phyloP scores from a whole-genome alignment of 2,113 vertebrate species.

The Microcebus griseorufus region DNA sequence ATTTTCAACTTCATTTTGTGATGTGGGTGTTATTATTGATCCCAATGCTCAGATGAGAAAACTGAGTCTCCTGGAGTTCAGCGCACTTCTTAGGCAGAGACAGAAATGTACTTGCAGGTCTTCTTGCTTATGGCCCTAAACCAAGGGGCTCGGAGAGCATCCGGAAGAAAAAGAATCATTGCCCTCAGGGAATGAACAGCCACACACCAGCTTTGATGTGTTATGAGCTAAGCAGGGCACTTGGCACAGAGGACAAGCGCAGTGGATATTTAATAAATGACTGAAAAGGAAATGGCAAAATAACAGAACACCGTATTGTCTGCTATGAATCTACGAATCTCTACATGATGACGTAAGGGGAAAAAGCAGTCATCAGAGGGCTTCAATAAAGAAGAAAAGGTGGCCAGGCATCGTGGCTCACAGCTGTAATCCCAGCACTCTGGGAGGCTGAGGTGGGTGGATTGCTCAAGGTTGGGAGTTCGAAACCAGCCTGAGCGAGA shows the following conservation, averaged over 20 bases:
- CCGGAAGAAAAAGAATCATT: background rate
- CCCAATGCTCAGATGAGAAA: no score
- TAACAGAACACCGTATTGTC: background rate
- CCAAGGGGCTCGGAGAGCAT: fast-evolving
- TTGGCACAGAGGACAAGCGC: background rate
- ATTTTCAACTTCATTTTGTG: background rate
- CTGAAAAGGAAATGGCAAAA: background rate
- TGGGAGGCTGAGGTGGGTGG: no score
- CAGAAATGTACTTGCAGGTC: background rate
- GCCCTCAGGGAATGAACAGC: background rate
- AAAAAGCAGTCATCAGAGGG: background rate
- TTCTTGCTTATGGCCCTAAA: fast-evolving
- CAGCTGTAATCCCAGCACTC: no score
- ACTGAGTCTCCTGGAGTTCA: background rate
- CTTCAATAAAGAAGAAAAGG: background rate
- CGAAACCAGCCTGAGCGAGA: no score
- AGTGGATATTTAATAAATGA: background rate
- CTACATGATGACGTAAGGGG: background rate
- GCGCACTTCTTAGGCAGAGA: background rate
- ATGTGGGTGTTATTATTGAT: fast-evolving
- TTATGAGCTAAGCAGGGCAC: background rate
- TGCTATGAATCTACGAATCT: background rate
- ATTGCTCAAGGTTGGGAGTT: no score
- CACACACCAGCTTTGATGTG: background rate
- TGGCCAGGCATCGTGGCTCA: no score